phyloP scores from a whole-genome alignment of 2,888 invertebrate species.

The Lepidonotus clava region DNA sequence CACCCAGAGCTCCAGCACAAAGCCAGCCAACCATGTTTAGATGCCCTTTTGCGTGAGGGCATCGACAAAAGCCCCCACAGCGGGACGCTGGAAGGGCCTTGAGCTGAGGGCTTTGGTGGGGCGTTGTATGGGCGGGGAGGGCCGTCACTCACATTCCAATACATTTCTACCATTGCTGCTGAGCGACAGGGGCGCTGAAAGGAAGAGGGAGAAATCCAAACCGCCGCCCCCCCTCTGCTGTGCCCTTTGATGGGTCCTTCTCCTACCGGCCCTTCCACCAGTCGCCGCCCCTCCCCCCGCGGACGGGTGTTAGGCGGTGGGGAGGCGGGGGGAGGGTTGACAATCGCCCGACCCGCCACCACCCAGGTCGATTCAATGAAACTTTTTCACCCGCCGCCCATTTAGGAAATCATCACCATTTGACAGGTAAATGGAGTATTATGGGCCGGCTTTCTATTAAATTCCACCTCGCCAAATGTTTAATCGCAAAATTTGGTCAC shows the following conservation, averaged over 20 bases:
- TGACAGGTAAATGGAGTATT: conserved; percentile 45
- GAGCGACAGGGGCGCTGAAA: conserved; percentile 38
- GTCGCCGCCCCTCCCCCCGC: background rate
- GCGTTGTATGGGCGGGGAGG: too few species aligned
- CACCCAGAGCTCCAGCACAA: conserved; percentile 19
- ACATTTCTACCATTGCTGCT: conserved; percentile 45
- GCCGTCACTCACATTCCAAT: conserved; percentile 42
- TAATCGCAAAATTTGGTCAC: conserved; percentile 29
- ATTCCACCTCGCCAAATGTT: conserved; percentile 34
- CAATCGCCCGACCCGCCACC: background rate
- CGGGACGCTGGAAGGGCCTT: background rate
- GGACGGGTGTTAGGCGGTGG: background rate
- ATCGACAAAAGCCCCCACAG: conserved; percentile 28
- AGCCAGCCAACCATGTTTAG: conserved; percentile 41
- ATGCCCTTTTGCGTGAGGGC: conserved; percentile 44
- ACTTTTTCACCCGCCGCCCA: conserved; percentile 31
- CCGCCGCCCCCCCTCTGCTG: background rate
- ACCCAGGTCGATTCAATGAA: conserved; percentile 7
- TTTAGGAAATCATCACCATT: conserved; percentile 42
- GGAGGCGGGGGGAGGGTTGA: background rate
- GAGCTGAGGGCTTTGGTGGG: background rate
- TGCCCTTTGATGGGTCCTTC: conserved; percentile 4
- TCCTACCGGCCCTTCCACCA: conserved; percentile 9
- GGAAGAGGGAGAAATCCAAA: conserved; percentile 42
- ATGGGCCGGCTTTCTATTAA: conserved; percentile 33